Evolutionary conservation across 1,140 invertebrate species (phyloP), one percentile per base, ranked within the genome.

Genomic region (Brachionus angularis): DNA sequence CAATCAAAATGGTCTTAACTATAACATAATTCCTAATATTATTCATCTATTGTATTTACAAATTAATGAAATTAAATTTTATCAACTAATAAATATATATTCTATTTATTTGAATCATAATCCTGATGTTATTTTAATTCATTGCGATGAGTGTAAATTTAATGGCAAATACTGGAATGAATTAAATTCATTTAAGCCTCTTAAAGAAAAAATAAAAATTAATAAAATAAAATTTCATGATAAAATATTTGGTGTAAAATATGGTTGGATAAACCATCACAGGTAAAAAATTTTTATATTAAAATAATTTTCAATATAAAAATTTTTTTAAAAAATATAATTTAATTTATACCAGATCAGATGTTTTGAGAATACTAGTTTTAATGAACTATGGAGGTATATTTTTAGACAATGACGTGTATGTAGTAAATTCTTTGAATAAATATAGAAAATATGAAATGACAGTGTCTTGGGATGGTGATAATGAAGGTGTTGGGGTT

Each of bases 341-440:
- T 74, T 73, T 18, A 70, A 81, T 7, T 79, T 77, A 73, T n/a
- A 80, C 82, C 67, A 73, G 76, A 31, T 75, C 79, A 16, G 81
- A 83, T 73, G 74, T 83, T 16, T 75, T 76, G 16, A 72, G 81
- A 27, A 72, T 83, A 10, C 52, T 75, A 42, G 72, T 82, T 8
- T 67, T 83, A 8, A 76, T 75, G 74, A 46, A 75, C 62, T 76
- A 75, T 61, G 81, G 81, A 16, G 81, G 81, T 8, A 81, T 83
- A 29, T 82, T 76, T 72, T 72, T 83, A 2, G 81, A 83, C 72
- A 78, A 76, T 39, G 81, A 83, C 75, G 74, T 76, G 10, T 74
- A 79, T 39, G 72, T 83, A 21, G 73, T 83, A 3, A 76, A 80
- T 47, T 73, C 74, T 3, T 74, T 83, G 25, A 71, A 82, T 64